These are phyloP conservation scores for Sebastes elongatus DNA, from an alignment of 2,797 vertebrate species.

Conservation along the genomic window DNA sequence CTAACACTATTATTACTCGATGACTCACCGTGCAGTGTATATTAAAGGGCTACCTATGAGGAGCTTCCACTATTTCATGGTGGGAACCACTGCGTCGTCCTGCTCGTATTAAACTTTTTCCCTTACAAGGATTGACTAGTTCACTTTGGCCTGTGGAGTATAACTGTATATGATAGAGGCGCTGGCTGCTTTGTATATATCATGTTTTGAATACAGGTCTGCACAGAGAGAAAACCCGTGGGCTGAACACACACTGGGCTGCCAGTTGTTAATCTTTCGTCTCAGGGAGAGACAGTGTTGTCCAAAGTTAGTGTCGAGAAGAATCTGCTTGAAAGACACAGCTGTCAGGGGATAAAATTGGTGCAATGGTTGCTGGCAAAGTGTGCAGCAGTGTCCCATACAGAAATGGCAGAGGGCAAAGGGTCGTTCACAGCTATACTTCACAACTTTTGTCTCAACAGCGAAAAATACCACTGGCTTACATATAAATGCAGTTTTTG, in stretches of 20 bases:
- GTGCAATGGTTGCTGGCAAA: constrained; percentile 74
- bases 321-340: constrained; percentile 85
- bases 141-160: constrained; percentile 5
- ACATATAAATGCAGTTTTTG: neutral
- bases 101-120: constrained; percentile 80
- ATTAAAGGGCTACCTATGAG: constrained; percentile 65
- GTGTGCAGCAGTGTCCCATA: constrained; percentile 57
- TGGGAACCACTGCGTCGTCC: constrained; percentile 63
- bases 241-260: constrained; percentile 36
- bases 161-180: constrained; percentile 6
- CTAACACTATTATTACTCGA: constrained; percentile 81
- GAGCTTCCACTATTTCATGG: constrained; percentile 68
- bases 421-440: constrained; percentile 70
- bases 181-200: constrained; percentile 4
- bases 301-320: constrained; percentile 85
- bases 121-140: constrained; percentile 82
- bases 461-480: neutral
- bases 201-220: constrained; percentile 33
- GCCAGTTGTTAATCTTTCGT: constrained; percentile 73
- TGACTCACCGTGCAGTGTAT: constrained; percentile 86
- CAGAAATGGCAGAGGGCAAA: constrained; percentile 81
- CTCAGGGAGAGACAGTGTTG: constrained; percentile 77
- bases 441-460: constrained; percentile 41
- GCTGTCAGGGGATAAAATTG: constrained; percentile 87
- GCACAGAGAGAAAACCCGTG: constrained; percentile 29